Evolutionary conservation across 2,888 invertebrate genomes (phyloP), one percentile per base, ranked within the genome.

Genomic region (Acleris sparsana): DNA sequence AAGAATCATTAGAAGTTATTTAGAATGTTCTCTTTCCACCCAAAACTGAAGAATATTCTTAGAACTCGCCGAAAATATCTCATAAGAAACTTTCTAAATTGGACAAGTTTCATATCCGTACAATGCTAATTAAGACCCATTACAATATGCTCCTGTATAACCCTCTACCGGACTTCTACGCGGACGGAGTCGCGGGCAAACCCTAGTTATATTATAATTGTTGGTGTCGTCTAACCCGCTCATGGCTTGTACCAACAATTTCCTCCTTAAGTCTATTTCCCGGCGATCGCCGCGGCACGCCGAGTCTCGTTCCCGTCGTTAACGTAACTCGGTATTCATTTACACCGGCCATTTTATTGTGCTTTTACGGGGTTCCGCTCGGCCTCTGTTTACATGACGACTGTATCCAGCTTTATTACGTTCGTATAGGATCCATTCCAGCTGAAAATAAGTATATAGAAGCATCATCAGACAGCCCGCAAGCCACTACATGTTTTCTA

Each of bases 181-280:
- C 6, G 25, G 6, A 25, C 25, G 25, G 25, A 25, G 25, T 25
- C 25, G 4, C 22, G 22, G 22, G 22, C 2, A 22, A 22, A 22
- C 4, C 22, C 22, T 22, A 22, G 22, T 22, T 22, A 22, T 22
- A 25, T 25, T 25, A 25, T 25, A 29, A 7, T 9, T 49, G 5
- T 20, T 49, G 1, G 5, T 0, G 13, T 20, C 11, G 6, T 6
- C 7, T 17, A 0, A 22, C 6, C 17, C 65, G 49, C 65, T 61
- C 0, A 4, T 65, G 29, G 1, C 55, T 56, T 55, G 51, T 16
- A 22, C 65, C 60, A 65, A 57, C 66, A 62, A 65, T 52, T 61
- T 56, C 56, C 57, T 16, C 46, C 20, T 29, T 59, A 64, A 58
- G 68, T 56, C 57, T 69, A 52, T 69, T 61, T 62, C 61, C 67